Base-by-base conservation (phyloP, 2,888 invertebrate species). In the Sipha maydis region DNA sequence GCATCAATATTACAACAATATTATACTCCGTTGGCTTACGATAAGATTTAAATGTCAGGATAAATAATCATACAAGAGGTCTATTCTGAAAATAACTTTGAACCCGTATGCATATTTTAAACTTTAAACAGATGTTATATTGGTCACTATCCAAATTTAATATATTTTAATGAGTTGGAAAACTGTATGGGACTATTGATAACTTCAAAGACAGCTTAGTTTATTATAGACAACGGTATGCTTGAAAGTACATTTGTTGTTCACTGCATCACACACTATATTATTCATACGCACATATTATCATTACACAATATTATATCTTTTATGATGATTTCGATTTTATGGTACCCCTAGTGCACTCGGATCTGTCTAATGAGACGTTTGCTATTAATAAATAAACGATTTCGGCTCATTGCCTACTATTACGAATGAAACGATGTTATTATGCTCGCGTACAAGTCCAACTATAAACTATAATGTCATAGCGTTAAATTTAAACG, bases 91-190 rank as follows among this genome's bases (percentile, higher is more conserved):
- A 84, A 84, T 84, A 84, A 61, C 84, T 76, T 41, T 34, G 71
- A 69, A 61, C 67, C 67, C 67, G 76, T 11, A 69, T 77, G 77
- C 67, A 85, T 67, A 48, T 85, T 80, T 80, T 80, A 88, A 80
- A 80, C 80, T 80, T 82, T 88, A 80, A 88, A 88, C 85, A 86
- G 85, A 86, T 86, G 85, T 79, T 84, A 84, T 76, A 84, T 85
- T 88, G 88, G 88, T 88, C 73, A 88, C 61, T 75, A 38, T 88
- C 88, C 88, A 88, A 88, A 88, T 78, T 88, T 75, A 73, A 80
- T 73, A 80, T 28, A 71, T 79, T 85, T 85, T 85, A 85, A 85
- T 77, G 85, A 85, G 77, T 77, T 41, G 77, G n/a, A 67, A 67
- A 69, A 67, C 75, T n/a, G 48, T 48, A 41, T 28, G 38, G 61